These are phyloP conservation scores for Drosophila antonietae DNA, from an alignment of 2,888 invertebrate genomes.

Conservation along the genomic window DNA sequence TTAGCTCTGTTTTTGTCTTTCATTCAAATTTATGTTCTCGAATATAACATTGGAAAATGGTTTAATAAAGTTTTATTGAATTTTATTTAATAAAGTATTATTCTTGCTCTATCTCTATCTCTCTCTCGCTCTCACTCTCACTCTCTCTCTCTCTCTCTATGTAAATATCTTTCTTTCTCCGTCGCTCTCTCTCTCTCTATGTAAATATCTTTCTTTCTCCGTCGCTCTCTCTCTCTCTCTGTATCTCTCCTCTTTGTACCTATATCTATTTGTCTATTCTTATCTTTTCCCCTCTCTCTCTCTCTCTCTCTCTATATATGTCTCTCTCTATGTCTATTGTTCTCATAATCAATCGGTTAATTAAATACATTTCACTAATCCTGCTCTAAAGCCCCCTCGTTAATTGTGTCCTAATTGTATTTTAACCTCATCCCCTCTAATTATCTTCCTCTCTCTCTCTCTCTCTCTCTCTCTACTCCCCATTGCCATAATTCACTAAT, in stretches of 20 bases:
- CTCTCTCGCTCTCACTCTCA: background rate
- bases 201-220: background rate
- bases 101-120: background rate
- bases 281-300: background rate
- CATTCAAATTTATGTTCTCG: too few species aligned
- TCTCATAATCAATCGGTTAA: background rate
- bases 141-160: background rate
- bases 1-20: background rate
- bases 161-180: background rate
- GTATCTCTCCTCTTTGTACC: too few species aligned
- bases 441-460: background rate
- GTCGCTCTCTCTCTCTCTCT: background rate
- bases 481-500: conserved; percentile 37
- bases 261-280: background rate
- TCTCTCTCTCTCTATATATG: background rate
- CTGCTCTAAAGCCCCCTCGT: background rate
- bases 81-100: too few species aligned
- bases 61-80: too few species aligned
- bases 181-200: background rate
- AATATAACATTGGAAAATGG: too few species aligned
- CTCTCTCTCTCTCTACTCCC: background rate
- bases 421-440: background rate
- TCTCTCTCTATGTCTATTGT: background rate
- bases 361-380: background rate
- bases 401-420: conserved; percentile 4